Percentiles rank a stretch among this genome's conserved stretches.
Evolutionary conservation across 2,888 invertebrate genomes (phyloP).

Genomic region (Pseudoips prasinana): DNA sequence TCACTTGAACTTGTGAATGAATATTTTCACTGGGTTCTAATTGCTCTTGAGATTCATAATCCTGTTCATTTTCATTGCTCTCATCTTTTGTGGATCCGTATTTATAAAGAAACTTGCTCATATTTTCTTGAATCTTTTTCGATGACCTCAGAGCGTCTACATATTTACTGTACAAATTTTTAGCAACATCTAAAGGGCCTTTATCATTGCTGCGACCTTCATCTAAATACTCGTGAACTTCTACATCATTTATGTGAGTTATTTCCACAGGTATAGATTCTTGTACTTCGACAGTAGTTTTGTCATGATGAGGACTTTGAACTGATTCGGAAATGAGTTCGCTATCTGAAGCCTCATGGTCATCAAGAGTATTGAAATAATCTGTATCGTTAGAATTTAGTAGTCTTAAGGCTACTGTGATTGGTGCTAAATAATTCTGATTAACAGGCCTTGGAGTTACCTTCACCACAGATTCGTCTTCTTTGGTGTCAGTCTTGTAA

Average conservation of each 20-base stretch:
- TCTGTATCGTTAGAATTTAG: slow-evolving; percentile 70
- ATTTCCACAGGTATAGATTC: slow-evolving; percentile 83
- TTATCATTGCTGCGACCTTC: slow-evolving; percentile 61
- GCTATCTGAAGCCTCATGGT: slow-evolving; percentile 65
- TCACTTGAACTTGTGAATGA: slow-evolving; percentile 52
- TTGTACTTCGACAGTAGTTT: slow-evolving; percentile 84
- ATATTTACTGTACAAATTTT: slow-evolving; percentile 59
- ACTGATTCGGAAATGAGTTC: slow-evolving; percentile 63
- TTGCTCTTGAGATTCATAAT: slow-evolving; percentile 46
- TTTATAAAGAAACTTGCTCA: slow-evolving; percentile 49
- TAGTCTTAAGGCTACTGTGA: slow-evolving; percentile 82
- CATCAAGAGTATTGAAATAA: slow-evolving; percentile 59
- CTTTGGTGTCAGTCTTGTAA: slow-evolving; percentile 25
- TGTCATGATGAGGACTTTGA: slow-evolving; percentile 61
- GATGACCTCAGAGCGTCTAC: slow-evolving; percentile 60
- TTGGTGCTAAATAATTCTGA: slow-evolving; percentile 81
- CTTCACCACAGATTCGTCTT: slow-evolving; percentile 49
- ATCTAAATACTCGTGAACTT: slow-evolving; percentile 69
- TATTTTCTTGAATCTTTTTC: slow-evolving; percentile 56
- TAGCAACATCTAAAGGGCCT: slow-evolving; percentile 47
- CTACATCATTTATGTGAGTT: slow-evolving; percentile 72
- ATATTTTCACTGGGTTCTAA: slow-evolving; percentile 60
- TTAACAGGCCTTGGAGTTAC: slow-evolving; percentile 81
- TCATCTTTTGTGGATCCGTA: slow-evolving; percentile 60
- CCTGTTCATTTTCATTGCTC: slow-evolving; percentile 38